Evolutionary conservation across 2,113 vertebrate genomes (phyloP), one percentile per base, ranked within the genome.

Genomic region (Gobio gobio): DNA sequence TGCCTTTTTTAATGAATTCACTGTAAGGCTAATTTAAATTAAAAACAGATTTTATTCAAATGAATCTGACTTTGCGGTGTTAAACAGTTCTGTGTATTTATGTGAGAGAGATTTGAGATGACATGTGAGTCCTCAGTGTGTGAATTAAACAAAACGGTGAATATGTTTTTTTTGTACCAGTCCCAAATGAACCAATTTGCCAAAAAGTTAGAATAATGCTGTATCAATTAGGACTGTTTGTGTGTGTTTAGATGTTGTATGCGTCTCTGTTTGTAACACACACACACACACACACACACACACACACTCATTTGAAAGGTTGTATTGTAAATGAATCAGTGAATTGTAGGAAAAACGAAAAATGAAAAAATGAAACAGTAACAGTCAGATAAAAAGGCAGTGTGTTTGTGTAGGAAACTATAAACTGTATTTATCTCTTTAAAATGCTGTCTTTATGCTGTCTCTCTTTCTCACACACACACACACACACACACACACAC

Each of bases 381-480:
- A 76, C 16, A 22, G 16, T 51, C 73, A 47, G 43, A 74, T 29
- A 26, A 56, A 54, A 51, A 76, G 24, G 4, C 20, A 77, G 26
- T 22, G 74, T 77, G 74, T 77, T 54, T n/a, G 74, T 2, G 14
- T 56, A 3, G 26, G 2, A 54, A 54, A 56, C 16, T 16, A 45
- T 72, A 47, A 73, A 47, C 5, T 5, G 10, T 56, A 54, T 77
- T 56, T 56, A 56, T 77, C 74, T 77, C 74, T 54, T 76, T 76
- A 5, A 20, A 76, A 75, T 29, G n/a, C n/a, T 18, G 2, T 75
- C 72, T 29, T 16, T 51, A 47, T 47, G 51, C 8, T 68, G 33
- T 22, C 33, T 70, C 63, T 66, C 29, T 72, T 22, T n/a, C n/a
- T n/a, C 33, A 40, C 2, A 49, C 58, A 61, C 3, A 61, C 9